Percentiles rank a stretch among this genome's conserved stretches.
Evolutionary conservation across 2,888 invertebrate species (phyloP).

Genomic region (Cheilosia urbana): DNA sequence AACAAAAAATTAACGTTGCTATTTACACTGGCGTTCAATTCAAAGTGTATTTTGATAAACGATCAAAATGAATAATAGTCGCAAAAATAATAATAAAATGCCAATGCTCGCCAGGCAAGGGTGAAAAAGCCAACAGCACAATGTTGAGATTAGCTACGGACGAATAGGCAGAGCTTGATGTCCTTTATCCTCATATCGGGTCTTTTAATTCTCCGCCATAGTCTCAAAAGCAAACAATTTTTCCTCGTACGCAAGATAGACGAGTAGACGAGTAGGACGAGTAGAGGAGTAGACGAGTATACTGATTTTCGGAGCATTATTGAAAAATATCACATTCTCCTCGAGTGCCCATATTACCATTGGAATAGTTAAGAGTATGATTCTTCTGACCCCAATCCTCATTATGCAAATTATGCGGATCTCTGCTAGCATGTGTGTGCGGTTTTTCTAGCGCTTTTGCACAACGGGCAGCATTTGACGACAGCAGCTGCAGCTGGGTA

Average conservation of each 20-base stretch:
- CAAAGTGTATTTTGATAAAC: neutral
- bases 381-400: constrained; percentile 68
- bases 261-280: too few species aligned
- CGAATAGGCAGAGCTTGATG: neutral
- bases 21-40: neutral
- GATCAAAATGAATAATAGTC: neutral
- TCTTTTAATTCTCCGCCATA: constrained; percentile 42
- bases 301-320: constrained; percentile 59
- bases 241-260: constrained; percentile 26
- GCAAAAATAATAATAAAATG: neutral
- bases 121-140: neutral
- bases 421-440: constrained; percentile 62
- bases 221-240: constrained; percentile 40
- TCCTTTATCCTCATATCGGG: constrained; percentile 37
- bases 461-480: constrained; percentile 63
- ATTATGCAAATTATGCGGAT: constrained; percentile 72
- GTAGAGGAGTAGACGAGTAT: neutral
- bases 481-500: constrained; percentile 68
- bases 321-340: constrained; percentile 65
- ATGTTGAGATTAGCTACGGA: neutral
- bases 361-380: constrained; percentile 70
- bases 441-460: constrained; percentile 66
- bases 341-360: constrained; percentile 60
- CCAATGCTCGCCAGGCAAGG: neutral
- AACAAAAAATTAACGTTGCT: neutral